Evolutionary conservation across 2,113 vertebrate species (phyloP).

Genomic region (Philantomba maxwellii): DNA sequence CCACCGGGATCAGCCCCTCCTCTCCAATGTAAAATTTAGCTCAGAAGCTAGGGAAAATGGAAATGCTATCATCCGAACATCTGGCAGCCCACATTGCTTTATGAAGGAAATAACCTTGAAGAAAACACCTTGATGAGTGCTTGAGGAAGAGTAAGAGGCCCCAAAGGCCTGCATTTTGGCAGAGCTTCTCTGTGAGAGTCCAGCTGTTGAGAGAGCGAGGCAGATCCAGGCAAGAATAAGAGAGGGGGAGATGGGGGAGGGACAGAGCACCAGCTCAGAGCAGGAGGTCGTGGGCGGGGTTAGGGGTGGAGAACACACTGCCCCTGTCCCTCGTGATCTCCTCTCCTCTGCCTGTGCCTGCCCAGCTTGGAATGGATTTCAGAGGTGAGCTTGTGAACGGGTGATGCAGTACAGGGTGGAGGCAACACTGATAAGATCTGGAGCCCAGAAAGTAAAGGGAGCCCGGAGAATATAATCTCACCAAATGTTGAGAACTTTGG

Average conservation of each 20-base stretch:
- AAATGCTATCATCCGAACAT: neutral
- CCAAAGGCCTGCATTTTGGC: neutral
- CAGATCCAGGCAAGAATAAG: neutral
- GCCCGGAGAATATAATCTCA: neutral
- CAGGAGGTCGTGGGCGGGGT: neutral
- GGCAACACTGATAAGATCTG: neutral
- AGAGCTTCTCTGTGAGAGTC: neutral
- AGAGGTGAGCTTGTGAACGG: too few species aligned
- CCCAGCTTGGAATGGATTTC: neutral
- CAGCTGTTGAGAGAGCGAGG: neutral
- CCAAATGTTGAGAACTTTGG: neutral
- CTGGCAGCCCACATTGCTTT: neutral
- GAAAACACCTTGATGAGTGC: conserved; percentile 1
- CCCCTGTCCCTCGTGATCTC: neutral
- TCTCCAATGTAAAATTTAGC: neutral
- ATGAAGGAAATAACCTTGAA: neutral
- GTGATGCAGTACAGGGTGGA: neutral
- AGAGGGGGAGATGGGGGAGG: too few species aligned
- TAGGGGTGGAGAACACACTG: neutral
- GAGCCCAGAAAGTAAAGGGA: neutral
- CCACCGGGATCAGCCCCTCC: neutral
- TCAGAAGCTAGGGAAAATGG: neutral
- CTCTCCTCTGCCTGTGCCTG: neutral
- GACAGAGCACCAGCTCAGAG: too few species aligned
- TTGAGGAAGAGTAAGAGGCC: neutral